Conservation (phyloP, 2,888 invertebrate genomes). For the Ormyrus pomaceus region DNA sequence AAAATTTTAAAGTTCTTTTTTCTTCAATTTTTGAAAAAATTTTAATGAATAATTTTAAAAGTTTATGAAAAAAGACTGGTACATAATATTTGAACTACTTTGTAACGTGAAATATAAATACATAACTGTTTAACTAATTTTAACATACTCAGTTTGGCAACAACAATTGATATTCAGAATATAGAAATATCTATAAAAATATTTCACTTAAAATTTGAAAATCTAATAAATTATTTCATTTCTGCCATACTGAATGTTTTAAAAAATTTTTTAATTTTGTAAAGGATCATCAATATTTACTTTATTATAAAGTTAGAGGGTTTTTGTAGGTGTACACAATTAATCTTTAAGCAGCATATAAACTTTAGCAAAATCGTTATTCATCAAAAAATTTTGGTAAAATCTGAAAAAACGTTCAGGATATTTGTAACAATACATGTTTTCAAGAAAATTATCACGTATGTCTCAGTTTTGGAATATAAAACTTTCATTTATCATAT, state of each 20-base stretch:
- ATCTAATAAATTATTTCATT: slow-evolving; percentile 4
- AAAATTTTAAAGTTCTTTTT: too few relatives aligned
- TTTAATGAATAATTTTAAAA: too few relatives aligned
- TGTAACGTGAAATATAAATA: too few relatives aligned
- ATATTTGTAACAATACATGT: slow-evolving; percentile 41
- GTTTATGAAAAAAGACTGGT: too few relatives aligned
- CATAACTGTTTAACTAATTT: too few relatives aligned
- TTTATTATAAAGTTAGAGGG: slow-evolving; percentile 4
- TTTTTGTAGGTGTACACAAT: slow-evolving; percentile 30
- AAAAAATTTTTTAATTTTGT: not conserved
- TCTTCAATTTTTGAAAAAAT: too few relatives aligned
- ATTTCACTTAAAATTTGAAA: not conserved
- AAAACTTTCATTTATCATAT: slow-evolving; percentile 46
- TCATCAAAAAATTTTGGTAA: slow-evolving; percentile 33
- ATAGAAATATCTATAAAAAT: too few relatives aligned
- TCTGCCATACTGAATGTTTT: not conserved
- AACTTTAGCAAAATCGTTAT: slow-evolving; percentile 45
- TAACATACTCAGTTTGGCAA: too few relatives aligned
- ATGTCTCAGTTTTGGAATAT: slow-evolving; percentile 43
- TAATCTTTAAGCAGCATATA: slow-evolving; percentile 14
- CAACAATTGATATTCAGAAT: too few relatives aligned
- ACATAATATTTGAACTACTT: too few relatives aligned
- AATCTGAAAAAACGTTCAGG: slow-evolving; percentile 32
- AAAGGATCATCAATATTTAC: slow-evolving; percentile 8
- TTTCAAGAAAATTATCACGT: slow-evolving; percentile 37